Base-by-base conservation (phyloP, 2,888 invertebrate species). In the Drosophila pseudotalamancana region DNA sequence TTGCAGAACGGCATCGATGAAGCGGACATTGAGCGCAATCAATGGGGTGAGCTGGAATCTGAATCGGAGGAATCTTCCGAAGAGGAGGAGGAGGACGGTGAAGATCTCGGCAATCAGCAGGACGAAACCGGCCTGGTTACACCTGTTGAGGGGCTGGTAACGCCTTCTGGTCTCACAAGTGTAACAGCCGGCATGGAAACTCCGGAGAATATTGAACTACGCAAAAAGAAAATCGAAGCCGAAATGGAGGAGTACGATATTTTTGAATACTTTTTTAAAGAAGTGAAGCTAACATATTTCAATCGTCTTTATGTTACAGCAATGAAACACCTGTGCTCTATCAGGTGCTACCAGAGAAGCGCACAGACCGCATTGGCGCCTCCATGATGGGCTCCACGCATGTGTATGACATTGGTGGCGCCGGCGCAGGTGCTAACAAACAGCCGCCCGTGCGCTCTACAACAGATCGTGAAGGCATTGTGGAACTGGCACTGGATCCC, bases 371-470 rank as follows among this genome's bases (percentile, higher is more conserved):
- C 48, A 94, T 99, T 54, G 95, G 96, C 1, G 96, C 95, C 55
- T 94, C 95, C 0, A 99, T 99, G 98, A 98, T 99, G 98, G 99
- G 96, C 3, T 99, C 99, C 40, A 97, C 97, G 0, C 99, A 99
- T 91, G 97, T 99, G 0, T 99, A 99, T 90, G 99, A 99, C 89
- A 95, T 99, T 92, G 94, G 95, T 92, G 94, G 95, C 32, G 94
- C 94, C 19, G 94, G 95, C n/a, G 49, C 87, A 11, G 72, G 48
- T 5, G 95, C 94, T 6, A 93, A 87, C 27, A 93, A 93, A 40
- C 93, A 93, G 6, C 72, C 89, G 0, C 51, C 83, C 1, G 93
- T 94, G 21, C 72, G 83, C 1, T 61, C 89, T 3, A 74, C 89
- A 4, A 71, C 90, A 12, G 93, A 93, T 78, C 91, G 93, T 11